phyloP scores from a whole-genome alignment of 2,113 vertebrate species.

The Syngnathus scovelli region DNA sequence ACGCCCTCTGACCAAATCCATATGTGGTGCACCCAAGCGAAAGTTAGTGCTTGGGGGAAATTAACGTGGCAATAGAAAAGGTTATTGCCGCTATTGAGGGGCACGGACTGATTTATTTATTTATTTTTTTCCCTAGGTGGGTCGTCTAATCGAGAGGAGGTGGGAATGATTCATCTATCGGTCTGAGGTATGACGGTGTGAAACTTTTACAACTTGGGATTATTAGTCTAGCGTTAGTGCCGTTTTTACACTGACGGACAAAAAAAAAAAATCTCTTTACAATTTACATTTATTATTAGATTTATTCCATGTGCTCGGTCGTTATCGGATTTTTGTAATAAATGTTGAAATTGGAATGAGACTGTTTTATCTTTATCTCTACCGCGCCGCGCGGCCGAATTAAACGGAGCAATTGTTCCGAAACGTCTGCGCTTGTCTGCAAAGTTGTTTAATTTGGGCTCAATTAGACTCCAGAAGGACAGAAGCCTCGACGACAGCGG shows the following conservation, averaged over 20 bases:
- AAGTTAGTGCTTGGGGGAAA: not conserved
- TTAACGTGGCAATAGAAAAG: not conserved
- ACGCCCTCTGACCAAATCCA: not conserved
- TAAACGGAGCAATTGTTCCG: slow-evolving; percentile 20
- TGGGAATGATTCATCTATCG: not conserved
- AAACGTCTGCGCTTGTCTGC: slow-evolving; percentile 16
- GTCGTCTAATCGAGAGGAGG: not conserved
- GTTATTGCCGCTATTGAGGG: not conserved
- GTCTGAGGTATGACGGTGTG: not conserved
- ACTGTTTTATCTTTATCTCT: not conserved
- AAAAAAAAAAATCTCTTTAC: not conserved
- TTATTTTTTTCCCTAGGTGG: not conserved
- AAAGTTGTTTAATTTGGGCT: slow-evolving; percentile 36
- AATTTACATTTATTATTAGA: not conserved
- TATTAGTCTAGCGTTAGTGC: too few relatives aligned
- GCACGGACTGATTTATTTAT: not conserved
- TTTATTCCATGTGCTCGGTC: too few relatives aligned
- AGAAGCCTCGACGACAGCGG: slow-evolving; percentile 28
- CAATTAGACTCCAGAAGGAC: slow-evolving; percentile 43
- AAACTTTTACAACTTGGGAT: not conserved
- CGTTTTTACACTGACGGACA: not conserved
- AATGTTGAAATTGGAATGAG: not conserved
- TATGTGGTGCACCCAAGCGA: not conserved
- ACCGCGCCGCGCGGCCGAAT: slow-evolving; percentile 4
- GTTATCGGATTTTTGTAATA: not conserved